Evolutionary conservation across 2,797 vertebrate species (phyloP).

Genomic region (Gymnoscopelus microlampas): DNA sequence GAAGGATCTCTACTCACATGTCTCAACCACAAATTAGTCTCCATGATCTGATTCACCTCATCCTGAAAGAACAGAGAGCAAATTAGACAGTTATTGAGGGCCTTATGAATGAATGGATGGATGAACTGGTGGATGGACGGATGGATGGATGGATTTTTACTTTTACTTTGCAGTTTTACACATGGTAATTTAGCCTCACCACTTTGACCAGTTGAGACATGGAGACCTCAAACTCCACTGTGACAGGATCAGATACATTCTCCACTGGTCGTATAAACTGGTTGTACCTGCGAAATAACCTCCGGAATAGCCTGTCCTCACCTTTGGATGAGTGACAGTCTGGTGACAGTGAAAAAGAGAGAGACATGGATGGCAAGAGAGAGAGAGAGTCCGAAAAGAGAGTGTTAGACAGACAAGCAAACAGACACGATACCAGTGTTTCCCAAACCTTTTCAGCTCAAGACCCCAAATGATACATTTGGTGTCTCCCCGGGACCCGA

Average conservation of each 20-base stretch:
- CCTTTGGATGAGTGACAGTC: slow-evolving; percentile 80
- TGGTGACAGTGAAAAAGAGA: slow-evolving; percentile 50
- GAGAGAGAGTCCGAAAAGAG: background rate
- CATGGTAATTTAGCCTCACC: slow-evolving; percentile 77
- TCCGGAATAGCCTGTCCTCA: slow-evolving; percentile 88
- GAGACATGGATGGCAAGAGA: background rate
- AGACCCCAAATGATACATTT: no score
- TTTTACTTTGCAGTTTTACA: no score
- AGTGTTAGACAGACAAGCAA: slow-evolving; percentile 1
- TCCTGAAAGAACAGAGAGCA: slow-evolving; percentile 79
- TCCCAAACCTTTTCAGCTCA: no score
- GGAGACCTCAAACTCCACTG: slow-evolving; percentile 90
- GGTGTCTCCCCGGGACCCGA: no score
- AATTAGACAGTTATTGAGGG: background rate
- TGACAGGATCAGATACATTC: slow-evolving; percentile 93
- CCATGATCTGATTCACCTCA: slow-evolving; percentile 99
- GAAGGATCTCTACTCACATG: slow-evolving; percentile 83
- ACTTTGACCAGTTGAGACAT: slow-evolving; percentile 95
- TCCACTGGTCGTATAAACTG: slow-evolving; percentile 92
- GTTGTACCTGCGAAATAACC: slow-evolving; percentile 90
- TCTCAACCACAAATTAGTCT: slow-evolving; percentile 96
- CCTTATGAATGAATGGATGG: background rate
- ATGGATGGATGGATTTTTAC: background rate
- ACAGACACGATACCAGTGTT: background rate
- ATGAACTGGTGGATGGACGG: background rate